phyloP scores from a whole-genome alignment of 2,888 invertebrate genomes.

The Dione vanillae region DNA sequence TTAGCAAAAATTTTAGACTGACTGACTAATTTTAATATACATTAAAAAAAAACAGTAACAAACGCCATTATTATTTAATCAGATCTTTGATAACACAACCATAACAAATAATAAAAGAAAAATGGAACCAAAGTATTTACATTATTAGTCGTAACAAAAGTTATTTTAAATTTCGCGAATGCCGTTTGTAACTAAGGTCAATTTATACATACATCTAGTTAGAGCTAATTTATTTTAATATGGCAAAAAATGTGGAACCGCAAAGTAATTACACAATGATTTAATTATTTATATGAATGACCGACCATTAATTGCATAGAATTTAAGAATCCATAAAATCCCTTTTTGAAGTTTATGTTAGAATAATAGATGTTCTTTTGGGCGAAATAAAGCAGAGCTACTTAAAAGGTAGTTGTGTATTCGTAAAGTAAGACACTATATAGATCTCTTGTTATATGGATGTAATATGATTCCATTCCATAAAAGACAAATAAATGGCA shows the following conservation, averaged over 20 bases:
- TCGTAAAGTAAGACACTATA: too few relatives aligned
- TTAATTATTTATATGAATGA: not conserved
- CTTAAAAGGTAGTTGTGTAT: too few relatives aligned
- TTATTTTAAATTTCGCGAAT: conserved; percentile 10
- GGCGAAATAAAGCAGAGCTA: too few relatives aligned
- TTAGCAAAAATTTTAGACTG: not conserved
- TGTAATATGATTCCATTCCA: too few relatives aligned
- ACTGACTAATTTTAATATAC: conserved; percentile 12
- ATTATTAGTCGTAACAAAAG: conserved; percentile 44
- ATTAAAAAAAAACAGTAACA: not conserved
- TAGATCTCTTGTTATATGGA: too few relatives aligned
- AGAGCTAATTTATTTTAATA: conserved; percentile 38
- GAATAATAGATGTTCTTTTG: not conserved
- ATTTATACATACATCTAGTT: conserved; percentile 9
- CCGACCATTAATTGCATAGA: not conserved
- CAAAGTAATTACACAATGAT: conserved; percentile 20
- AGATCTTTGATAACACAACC: conserved; percentile 60
- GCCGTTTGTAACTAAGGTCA: conserved; percentile 20
- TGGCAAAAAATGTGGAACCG: conserved; percentile 40
- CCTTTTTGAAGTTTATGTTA: not conserved
- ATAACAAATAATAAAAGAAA: conserved; percentile 50
- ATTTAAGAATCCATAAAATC: not conserved
- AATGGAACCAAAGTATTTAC: conserved; percentile 43
- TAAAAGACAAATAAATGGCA: too few relatives aligned
- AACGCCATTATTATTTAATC: not conserved